Base-by-base conservation (phyloP, 2,113 vertebrate genomes). In the Plotosus lineatus region DNA sequence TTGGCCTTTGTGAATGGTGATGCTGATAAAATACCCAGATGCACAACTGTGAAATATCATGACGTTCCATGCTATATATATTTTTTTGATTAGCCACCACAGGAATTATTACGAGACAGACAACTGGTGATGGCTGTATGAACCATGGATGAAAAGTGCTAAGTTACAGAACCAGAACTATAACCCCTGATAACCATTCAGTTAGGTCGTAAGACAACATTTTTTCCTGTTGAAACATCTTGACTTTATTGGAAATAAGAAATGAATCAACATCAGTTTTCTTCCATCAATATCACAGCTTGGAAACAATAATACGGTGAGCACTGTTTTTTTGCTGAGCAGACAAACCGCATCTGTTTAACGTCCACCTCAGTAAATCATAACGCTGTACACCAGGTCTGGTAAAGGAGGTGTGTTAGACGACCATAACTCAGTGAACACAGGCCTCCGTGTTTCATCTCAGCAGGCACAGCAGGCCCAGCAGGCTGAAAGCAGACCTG, bases 401-500 rank as follows among this genome's bases (percentile, higher is more conserved):
- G 69, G 71, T 87, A 40, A 77, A 53, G 74, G 75, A 83, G 83
- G 81, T 77, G 78, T 77, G 78, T 79, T 77, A 77, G 83, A 60
- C 11, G 44, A 77, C 63, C 84, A 84, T 82, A 87, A 88, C 86
- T 85, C 85, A 36, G 75, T 26, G 19, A 61, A 63, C 40, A 58
- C 65, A 53, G 81, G 77, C 74, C 55, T 84, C 81, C 63, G 58
- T 11, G 56, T 58, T 77, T 56, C 36, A 68, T 84, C 84, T 58
- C 87, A 85, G 87, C 50, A 66, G 87, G 87, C 77, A 82, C 40
- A 15, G 65, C 12, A n/a, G n/a, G n/a, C n/a, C n/a, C 68, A 55
- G 58, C 48, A 81, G 3, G 84, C 88, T 87, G 82, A 79, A 65
- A 82, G 82, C 76, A 80, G 85, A 82, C 82, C 82, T 84, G 85